Base-by-base conservation (phyloP, 2,888 invertebrate genomes). In the Eurytoma californica region DNA sequence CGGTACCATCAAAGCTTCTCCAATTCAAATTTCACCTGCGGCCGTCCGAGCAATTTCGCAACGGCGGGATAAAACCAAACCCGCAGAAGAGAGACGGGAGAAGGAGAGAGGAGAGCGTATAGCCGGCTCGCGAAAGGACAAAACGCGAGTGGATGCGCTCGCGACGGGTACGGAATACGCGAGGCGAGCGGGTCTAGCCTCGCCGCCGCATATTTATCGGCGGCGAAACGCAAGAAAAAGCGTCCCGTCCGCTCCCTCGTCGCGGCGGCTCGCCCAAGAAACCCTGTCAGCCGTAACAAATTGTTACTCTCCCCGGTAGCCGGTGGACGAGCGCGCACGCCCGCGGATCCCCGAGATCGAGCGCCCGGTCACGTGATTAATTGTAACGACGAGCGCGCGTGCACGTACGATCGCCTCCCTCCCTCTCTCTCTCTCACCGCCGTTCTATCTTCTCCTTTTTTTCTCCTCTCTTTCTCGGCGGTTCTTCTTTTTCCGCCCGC, bases 231-330 rank as follows among this genome's bases (percentile, higher is more conserved):
- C 58, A 3, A 67, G 68, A 77, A 70, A 80, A 77, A 69, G 28
- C 58, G 9, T 5, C 47, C 57, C 30, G 20, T 53, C 47, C 20
- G n/a, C 58, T 4, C 20, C 58, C 7, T 18, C 58, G n/a, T n/a
- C 51, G n/a, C 14, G 28, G 65, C 65, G 20, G 53, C 51, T 30
- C 13, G 20, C 72, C 61, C 9, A 61, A 30, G 28, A 24, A 24
- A 51, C 83, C 86, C 86, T 87, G 88, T 88, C 88, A 86, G 83
- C 87, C 85, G 84, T 89, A 89, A 89, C 89, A 89, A 89, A 89
- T 89, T 89, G 89, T 87, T 84, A 86, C 86, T 30, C 86, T 82
- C 85, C 84, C 86, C 87, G 86, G 85, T 84, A 72, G 86, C 86
- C 84, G 84, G 82, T 83, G 82, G 82, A 84, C 53, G 14, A 20